Percentiles rank a stretch among this genome's conserved stretches.
phyloP scores from a whole-genome alignment of 2,888 invertebrate genomes.

The Glyphotaelius pellucidus region DNA sequence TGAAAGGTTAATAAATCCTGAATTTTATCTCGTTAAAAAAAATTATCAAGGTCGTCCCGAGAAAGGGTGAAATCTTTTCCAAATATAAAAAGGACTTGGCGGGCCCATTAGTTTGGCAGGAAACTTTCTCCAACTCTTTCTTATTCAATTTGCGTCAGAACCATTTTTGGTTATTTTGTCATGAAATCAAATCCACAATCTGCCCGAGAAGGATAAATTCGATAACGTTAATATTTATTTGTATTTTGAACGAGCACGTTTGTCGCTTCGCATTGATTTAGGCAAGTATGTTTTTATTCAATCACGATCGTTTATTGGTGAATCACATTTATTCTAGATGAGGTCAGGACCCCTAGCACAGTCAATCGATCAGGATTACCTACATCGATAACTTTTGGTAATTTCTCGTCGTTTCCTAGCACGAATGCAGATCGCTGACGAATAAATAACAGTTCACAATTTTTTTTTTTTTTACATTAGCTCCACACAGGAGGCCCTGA shows the following conservation, averaged over 20 bases:
- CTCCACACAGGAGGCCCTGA: too few relatives aligned
- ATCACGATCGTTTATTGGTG: not conserved
- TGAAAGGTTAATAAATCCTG: not conserved
- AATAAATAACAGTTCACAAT: too few relatives aligned
- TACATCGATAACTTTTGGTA: too few relatives aligned
- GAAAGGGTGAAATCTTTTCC: not conserved
- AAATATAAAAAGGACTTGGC: slow-evolving; percentile 18
- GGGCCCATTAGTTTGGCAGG: not conserved
- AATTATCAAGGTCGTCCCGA: not conserved
- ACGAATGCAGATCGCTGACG: too few relatives aligned
- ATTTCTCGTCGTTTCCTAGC: too few relatives aligned
- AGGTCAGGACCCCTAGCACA: too few relatives aligned
- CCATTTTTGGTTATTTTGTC: not conserved
- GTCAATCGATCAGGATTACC: too few relatives aligned
- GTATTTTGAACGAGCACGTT: not conserved
- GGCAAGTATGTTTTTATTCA: not conserved
- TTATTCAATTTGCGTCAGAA: not conserved
- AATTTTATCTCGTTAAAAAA: not conserved
- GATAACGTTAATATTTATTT: not conserved
- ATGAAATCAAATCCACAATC: not conserved
- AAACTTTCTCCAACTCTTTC: not conserved
- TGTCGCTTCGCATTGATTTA: not conserved
- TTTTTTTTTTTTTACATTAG: too few relatives aligned
- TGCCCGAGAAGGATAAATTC: not conserved
- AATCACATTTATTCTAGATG: not conserved